Conservation (phyloP, 2,888 invertebrate genomes). For the Leucania comma region DNA sequence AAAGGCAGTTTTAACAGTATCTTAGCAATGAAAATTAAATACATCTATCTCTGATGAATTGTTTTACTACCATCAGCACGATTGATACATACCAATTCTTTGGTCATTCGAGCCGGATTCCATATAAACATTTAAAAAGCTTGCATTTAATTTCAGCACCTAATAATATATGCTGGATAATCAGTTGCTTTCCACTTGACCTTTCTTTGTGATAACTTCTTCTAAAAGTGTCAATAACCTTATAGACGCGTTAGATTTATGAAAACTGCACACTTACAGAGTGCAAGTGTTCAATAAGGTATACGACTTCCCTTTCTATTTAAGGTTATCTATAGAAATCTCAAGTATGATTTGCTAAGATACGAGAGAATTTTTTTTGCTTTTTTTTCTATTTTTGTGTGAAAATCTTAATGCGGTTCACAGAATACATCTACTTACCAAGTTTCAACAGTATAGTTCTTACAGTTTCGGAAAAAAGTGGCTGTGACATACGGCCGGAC, state of each 20-base stretch:
- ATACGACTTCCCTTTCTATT: constrained; percentile 70
- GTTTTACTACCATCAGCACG: not conserved
- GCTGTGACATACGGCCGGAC: too few relatives aligned
- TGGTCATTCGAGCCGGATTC: not conserved
- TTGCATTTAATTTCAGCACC: not conserved
- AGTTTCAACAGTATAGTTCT: too few relatives aligned
- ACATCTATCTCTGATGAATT: not conserved
- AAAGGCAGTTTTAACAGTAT: not conserved
- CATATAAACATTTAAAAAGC: not conserved
- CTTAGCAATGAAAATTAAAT: not conserved
- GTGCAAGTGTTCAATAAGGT: constrained; percentile 71
- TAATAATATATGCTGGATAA: not conserved
- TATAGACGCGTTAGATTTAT: constrained; percentile 80
- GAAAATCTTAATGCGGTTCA: too few relatives aligned
- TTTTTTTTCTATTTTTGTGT: too few relatives aligned
- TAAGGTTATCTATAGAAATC: constrained; percentile 69
- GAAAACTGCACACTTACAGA: constrained; percentile 76
- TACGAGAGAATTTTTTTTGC: constrained; percentile 24
- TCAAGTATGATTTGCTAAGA: constrained; percentile 65
- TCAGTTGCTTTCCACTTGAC: not conserved
- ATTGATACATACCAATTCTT: not conserved
- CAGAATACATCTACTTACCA: too few relatives aligned
- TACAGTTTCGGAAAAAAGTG: too few relatives aligned
- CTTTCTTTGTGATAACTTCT: not conserved
- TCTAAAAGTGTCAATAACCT: constrained; percentile 75